Evolutionary conservation across 2,888 invertebrate genomes (phyloP).

Genomic region (Eupelmus urozonus): DNA sequence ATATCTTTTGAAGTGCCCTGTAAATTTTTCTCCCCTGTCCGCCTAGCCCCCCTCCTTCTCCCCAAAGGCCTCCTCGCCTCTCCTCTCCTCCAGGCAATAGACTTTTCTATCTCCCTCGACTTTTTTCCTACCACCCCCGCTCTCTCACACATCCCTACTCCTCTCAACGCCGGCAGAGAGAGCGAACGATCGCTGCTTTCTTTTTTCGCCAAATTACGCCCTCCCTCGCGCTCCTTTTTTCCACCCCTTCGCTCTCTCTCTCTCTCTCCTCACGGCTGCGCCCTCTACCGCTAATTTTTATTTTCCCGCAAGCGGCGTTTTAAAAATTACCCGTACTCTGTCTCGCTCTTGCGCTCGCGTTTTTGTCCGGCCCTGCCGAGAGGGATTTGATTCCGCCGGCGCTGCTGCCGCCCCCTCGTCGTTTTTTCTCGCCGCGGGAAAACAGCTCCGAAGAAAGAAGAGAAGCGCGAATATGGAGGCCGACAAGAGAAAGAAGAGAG

Average conservation of each 20-base stretch:
- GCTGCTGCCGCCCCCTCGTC: conserved; percentile 28
- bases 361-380: conserved; percentile 17
- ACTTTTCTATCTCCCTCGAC: conserved; percentile 59
- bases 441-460: conserved; percentile 50
- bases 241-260: conserved; percentile 42
- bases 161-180: neutral
- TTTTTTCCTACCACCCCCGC: conserved; percentile 30
- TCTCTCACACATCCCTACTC: neutral
- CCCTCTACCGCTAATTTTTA: conserved; percentile 71
- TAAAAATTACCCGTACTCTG: conserved; percentile 71
- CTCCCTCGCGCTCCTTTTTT: conserved; percentile 12
- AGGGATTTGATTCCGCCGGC: conserved; percentile 35
- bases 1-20: conserved; percentile 67
- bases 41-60: conserved; percentile 39
- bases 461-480: conserved; percentile 55
- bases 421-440: conserved; percentile 55
- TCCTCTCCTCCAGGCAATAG: conserved; percentile 45
- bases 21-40: conserved; percentile 65
- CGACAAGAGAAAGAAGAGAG: conserved; percentile 55
- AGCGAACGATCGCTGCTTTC: conserved; percentile 50
- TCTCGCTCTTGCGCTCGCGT: conserved; percentile 41
- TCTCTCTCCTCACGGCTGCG: conserved; percentile 48
- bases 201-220: conserved; percentile 56
- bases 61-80: conserved; percentile 40
- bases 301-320: conserved; percentile 74